These are phyloP conservation scores for Scolopax rusticola DNA, from an alignment of 2,797 vertebrate species.

Conservation along the genomic window DNA sequence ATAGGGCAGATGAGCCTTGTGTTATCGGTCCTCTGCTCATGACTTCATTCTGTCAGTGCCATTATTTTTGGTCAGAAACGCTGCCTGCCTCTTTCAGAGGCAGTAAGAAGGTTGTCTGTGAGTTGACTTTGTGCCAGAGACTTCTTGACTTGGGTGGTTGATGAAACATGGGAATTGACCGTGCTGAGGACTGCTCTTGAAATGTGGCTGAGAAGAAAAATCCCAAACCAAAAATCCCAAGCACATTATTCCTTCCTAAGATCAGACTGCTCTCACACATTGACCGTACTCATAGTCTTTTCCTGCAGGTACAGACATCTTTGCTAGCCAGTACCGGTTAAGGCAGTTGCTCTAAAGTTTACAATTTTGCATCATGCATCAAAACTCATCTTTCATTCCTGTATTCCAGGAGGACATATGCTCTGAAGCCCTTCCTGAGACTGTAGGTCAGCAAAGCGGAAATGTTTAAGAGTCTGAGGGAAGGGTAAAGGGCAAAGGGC, in stretches of 20 bases:
- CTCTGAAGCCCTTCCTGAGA: not conserved
- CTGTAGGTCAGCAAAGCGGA: not conserved
- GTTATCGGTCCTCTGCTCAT: not conserved
- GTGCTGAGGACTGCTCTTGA: not conserved
- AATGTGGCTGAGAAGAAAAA: not conserved
- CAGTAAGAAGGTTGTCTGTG: not conserved
- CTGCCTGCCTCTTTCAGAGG: not conserved
- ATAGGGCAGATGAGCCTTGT: not conserved
- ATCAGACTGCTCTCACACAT: not conserved
- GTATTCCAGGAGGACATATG: not conserved
- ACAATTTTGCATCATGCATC: too few species aligned
- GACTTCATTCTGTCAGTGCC: not conserved
- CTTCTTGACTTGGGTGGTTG: not conserved
- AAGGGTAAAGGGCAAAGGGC: not conserved
- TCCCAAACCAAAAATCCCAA: not conserved
- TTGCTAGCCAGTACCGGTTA: not conserved
- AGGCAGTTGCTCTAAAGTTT: too few species aligned
- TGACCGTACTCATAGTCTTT: not conserved
- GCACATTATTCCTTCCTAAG: not conserved
- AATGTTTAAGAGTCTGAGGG: not conserved
- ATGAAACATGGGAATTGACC: not conserved
- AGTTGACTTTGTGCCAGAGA: not conserved
- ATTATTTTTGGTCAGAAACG: not conserved
- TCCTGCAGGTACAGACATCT: not conserved
- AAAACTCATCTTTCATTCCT: not conserved